These are phyloP conservation scores for Heteronetta atricapilla DNA, from an alignment of 2,113 vertebrate species.

Conservation along the genomic window DNA sequence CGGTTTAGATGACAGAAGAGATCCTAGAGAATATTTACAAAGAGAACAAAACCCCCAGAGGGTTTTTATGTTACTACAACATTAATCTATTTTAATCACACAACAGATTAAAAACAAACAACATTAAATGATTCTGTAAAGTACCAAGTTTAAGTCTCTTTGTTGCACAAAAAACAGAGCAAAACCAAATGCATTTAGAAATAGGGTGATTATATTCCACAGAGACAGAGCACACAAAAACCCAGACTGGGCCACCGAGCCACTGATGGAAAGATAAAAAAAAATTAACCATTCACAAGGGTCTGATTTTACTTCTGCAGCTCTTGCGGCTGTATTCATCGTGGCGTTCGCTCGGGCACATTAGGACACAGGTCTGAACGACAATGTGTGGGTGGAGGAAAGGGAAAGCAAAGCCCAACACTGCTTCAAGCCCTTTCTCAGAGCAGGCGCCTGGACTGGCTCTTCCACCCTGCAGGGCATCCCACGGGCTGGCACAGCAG, in stretches of 20 bases:
- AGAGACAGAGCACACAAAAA: neutral
- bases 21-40: slow-evolving; percentile 69
- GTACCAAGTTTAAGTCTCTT: neutral
- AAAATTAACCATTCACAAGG: neutral
- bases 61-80: slow-evolving; percentile 68
- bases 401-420: rapidly evolving
- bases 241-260: neutral
- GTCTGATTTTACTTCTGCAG: neutral
- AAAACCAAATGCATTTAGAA: neutral
- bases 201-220: neutral
- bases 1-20: slow-evolving; percentile 59
- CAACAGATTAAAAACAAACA: slow-evolving; percentile 65
- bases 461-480: neutral
- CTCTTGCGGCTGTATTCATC: rapidly evolving
- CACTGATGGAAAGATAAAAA: neutral
- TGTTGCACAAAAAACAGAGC: neutral
- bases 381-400: rapidly evolving
- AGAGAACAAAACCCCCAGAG: slow-evolving; percentile 50
- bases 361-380: neutral
- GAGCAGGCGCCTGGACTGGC: neutral
- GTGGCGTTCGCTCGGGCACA: neutral
- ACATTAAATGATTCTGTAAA: slow-evolving; percentile 39
- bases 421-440: neutral
- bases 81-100: slow-evolving; percentile 71
- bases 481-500: neutral